A percentile compares a stretch with the other conserved stretches of the same genome.
Conservation (phyloP, 2,113 vertebrate genomes). For the Sphyrna mokarran region DNA sequence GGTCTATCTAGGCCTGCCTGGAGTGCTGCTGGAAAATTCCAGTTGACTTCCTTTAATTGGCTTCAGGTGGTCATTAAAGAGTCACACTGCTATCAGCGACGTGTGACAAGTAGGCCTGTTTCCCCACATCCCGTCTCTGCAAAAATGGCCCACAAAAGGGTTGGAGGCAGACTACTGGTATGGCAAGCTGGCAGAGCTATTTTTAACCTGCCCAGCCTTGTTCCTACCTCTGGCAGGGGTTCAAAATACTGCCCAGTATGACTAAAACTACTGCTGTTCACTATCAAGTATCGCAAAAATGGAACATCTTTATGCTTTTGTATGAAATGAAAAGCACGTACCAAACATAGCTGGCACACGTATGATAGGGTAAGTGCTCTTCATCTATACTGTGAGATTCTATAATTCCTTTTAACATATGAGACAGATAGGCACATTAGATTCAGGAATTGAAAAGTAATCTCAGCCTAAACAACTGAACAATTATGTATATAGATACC, state of each 20-base stretch:
- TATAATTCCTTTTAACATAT: background rate
- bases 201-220: background rate
- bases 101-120: no score
- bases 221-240: background rate
- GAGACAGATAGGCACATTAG: background rate
- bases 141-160: background rate
- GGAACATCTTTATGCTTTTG: background rate
- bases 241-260: background rate
- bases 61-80: no score
- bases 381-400: background rate
- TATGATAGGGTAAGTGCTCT: background rate
- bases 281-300: background rate
- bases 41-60: no score
- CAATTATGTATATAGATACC: background rate
- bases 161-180: background rate
- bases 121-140: background rate
- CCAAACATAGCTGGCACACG: background rate
- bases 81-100: no score
- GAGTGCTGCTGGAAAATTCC: no score
- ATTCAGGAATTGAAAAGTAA: background rate
- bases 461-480: background rate
- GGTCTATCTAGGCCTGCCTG: no score
- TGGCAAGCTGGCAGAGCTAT: background rate
- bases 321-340: background rate
- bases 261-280: background rate